Conservation (phyloP, 2,888 invertebrate species). For the Andrena chrysosceles region DNA sequence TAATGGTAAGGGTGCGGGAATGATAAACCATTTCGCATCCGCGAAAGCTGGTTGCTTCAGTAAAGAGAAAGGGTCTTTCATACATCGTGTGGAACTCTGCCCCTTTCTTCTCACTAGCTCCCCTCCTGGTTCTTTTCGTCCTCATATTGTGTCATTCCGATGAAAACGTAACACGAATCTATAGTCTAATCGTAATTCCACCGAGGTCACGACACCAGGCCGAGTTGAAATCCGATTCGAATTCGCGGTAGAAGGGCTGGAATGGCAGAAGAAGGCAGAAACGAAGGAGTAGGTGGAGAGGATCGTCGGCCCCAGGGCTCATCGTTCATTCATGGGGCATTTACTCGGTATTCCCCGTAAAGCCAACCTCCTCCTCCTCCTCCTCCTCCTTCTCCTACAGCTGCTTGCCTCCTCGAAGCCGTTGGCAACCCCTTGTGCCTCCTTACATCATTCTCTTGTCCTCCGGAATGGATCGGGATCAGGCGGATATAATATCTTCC, state of each 20-base stretch:
- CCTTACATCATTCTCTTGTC: constrained; percentile 80
- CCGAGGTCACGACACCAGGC: constrained; percentile 68
- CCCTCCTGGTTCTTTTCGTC: too few relatives aligned
- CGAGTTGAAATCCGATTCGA: constrained; percentile 80
- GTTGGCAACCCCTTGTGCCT: constrained; percentile 66
- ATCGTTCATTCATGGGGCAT: constrained; percentile 85
- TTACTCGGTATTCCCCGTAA: constrained; percentile 83
- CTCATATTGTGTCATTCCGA: constrained; percentile 37
- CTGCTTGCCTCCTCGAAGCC: constrained; percentile 41
- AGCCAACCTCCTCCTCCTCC: constrained; percentile 76
- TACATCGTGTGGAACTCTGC: neutral
- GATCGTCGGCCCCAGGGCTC: constrained; percentile 78
- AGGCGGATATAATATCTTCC: constrained; percentile 80
- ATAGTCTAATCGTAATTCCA: constrained; percentile 76
- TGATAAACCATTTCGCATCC: neutral
- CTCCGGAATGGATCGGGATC: constrained; percentile 81
- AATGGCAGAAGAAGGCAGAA: constrained; percentile 43
- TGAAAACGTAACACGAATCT: constrained; percentile 76
- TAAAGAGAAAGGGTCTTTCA: constrained; percentile 40
- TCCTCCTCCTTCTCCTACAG: constrained; percentile 45
- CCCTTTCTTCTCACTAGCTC: too few relatives aligned
- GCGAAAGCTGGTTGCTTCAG: constrained; percentile 11
- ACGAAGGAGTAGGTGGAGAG: constrained; percentile 44
- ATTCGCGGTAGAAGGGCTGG: constrained; percentile 65
- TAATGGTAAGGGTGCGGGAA: too few relatives aligned